These are phyloP conservation scores for Sceloporus tristichus DNA, from an alignment of 2,113 vertebrate species.

Conservation along the genomic window DNA sequence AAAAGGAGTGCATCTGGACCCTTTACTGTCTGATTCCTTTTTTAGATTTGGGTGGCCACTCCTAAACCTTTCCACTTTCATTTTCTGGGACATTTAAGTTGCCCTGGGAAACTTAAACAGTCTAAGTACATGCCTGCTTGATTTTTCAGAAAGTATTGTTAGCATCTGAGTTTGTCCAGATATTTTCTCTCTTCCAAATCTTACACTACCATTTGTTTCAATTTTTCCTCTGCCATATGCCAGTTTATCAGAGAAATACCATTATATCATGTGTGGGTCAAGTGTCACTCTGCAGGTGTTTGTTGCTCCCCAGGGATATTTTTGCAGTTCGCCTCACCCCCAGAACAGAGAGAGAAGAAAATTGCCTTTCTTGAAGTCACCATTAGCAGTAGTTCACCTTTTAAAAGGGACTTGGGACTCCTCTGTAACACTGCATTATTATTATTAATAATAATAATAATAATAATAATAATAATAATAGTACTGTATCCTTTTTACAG, in stretches of 20 bases:
- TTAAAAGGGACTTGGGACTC: no score
- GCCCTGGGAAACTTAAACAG: not conserved
- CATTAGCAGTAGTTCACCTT: no score
- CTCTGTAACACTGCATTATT: no score
- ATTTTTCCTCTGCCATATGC: not conserved
- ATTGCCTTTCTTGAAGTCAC: no score
- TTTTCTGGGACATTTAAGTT: not conserved
- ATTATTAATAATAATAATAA: no score
- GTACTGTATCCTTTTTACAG: no score
- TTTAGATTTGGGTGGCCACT: constrained; percentile 5
- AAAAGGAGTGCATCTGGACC: constrained; percentile 36
- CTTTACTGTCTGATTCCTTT: constrained; percentile 42
- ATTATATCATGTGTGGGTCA: no score
- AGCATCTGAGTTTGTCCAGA: constrained; percentile 43
- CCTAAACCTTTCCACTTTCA: constrained; percentile 38
- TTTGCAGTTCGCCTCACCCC: no score
- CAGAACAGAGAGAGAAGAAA: no score
- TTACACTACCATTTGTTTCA: constrained; percentile 38
- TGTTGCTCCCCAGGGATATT: no score
- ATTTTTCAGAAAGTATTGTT: constrained; percentile 50
- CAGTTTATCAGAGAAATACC: not conserved
- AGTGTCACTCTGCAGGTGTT: no score
- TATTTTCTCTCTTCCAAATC: constrained; percentile 40
- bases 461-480: no score
- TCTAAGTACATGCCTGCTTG: constrained; percentile 43